Conservation (phyloP, 2,797 vertebrate genomes). For the Myotis daubentonii region DNA sequence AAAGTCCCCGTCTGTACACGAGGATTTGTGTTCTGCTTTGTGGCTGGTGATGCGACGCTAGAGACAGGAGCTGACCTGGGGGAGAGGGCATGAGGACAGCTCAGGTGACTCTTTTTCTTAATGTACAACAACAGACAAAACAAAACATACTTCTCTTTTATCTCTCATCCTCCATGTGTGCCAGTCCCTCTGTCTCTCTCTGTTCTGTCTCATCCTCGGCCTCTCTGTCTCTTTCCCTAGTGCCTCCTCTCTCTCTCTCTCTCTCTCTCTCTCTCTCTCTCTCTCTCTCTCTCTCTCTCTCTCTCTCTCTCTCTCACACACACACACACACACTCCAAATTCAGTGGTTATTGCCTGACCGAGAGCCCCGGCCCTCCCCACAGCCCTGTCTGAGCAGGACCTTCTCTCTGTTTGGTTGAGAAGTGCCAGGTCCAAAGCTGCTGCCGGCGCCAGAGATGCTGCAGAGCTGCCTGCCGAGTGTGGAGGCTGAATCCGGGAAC, state of each 20-base stretch:
- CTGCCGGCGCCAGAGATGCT: not conserved
- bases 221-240: not conserved
- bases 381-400: conserved; percentile 19
- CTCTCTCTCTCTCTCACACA: not conserved
- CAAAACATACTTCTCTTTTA: not conserved
- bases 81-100: not conserved
- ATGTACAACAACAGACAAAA: not conserved
- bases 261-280: not conserved
- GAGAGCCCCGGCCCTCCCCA: not conserved
- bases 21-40: not conserved
- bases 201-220: not conserved
- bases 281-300: not conserved
- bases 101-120: not conserved
- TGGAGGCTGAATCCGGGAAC: conserved; percentile 56
- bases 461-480: conserved; percentile 13
- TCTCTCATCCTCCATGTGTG: not conserved
- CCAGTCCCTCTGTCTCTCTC: not conserved
- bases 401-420: conserved; percentile 48
- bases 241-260: not conserved
- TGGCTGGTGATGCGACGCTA: not conserved
- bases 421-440: conserved; percentile 69
- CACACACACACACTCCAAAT: not conserved
- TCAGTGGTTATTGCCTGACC: not conserved
- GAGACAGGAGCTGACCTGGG: not conserved
- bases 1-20: not conserved